A percentile compares a stretch with the other conserved stretches of the same genome.
Conservation (phyloP, 2,113 vertebrate genomes). For the Vulpes lagopus region DNA sequence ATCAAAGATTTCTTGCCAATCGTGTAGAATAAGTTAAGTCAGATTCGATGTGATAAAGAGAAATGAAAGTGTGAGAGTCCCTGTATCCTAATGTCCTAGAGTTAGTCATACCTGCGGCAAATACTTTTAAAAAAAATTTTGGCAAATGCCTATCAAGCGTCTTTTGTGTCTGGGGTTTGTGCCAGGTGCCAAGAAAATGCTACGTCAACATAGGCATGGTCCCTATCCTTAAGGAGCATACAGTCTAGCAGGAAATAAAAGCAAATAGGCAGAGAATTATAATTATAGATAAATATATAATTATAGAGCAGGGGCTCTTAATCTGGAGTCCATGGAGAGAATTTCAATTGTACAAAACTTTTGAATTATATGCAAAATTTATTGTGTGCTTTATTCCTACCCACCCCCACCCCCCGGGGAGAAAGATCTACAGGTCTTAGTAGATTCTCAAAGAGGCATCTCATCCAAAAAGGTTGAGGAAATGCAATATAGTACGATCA, state of each 20-base stretch:
- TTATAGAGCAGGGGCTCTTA: background rate
- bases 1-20: conserved; percentile 26
- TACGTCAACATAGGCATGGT: background rate
- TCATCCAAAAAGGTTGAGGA: background rate
- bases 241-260: background rate
- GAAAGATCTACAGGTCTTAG: background rate
- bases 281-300: background rate
- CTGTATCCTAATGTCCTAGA: background rate
- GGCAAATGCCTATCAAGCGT: background rate
- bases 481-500: background rate
- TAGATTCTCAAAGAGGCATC: background rate
- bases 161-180: background rate
- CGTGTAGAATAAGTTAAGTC: background rate
- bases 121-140: background rate
- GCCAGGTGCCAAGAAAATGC: background rate
- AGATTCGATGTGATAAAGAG: conserved; percentile 50
- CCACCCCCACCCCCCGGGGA: background rate
- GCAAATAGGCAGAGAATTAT: background rate
- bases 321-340: background rate
- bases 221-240: background rate
- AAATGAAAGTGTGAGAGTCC: background rate
- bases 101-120: conserved; percentile 9
- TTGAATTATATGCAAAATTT: background rate
- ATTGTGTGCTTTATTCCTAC: background rate
- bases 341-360: background rate